Percentiles rank a stretch among this genome's conserved stretches.
Conservation (phyloP, 2,113 vertebrate genomes). For the Scolopax mira region DNA sequence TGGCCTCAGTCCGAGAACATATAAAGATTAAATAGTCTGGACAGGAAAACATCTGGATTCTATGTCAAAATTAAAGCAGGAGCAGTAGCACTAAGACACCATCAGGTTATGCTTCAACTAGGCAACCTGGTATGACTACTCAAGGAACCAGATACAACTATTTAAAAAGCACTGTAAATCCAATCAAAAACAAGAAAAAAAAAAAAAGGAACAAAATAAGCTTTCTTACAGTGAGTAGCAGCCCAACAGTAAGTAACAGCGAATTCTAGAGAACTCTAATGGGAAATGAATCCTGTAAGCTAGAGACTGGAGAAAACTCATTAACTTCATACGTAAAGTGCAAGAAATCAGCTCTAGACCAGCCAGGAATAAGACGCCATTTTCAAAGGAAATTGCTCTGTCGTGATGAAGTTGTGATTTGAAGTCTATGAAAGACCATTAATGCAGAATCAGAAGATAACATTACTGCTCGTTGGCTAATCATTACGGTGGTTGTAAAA, state of each 20-base stretch:
- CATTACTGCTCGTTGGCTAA: neutral
- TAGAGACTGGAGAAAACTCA: neutral
- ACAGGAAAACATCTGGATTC: neutral
- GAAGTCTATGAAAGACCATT: neutral
- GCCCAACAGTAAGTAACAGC: neutral
- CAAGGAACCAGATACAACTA: neutral
- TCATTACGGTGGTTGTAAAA: conserved; percentile 48
- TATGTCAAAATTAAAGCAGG: neutral
- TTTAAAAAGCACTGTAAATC: neutral
- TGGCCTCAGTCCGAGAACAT: neutral
- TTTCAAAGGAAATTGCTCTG: neutral
- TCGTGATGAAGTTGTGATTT: neutral
- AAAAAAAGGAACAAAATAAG: neutral
- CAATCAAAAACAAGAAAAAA: neutral
- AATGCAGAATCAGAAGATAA: conserved; percentile 15
- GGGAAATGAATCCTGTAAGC: neutral
- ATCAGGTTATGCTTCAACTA: neutral
- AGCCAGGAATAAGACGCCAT: neutral
- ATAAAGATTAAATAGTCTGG: neutral
- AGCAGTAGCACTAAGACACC: neutral
- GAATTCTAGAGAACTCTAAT: neutral
- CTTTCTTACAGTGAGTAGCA: neutral
- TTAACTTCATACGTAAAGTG: neutral
- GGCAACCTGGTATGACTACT: neutral
- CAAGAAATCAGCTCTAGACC: neutral